phyloP scores from a whole-genome alignment of 2,797 vertebrate species.

The Parambassis ranga region DNA sequence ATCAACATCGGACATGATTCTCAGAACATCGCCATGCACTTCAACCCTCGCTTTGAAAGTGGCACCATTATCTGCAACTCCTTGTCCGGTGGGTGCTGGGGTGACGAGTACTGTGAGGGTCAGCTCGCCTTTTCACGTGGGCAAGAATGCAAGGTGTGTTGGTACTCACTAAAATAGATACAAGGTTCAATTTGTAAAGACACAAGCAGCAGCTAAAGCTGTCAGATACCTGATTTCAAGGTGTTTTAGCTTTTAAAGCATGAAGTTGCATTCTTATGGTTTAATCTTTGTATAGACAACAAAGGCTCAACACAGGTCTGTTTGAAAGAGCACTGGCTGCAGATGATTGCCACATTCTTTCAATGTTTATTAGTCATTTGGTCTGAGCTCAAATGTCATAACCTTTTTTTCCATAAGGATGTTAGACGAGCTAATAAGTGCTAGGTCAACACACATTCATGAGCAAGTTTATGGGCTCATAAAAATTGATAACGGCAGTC shows the following conservation, averaged over 20 bases:
- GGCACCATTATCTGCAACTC: constrained; percentile 71
- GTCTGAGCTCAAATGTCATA: neutral
- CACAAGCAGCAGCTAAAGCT: neutral
- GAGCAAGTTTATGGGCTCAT: constrained; percentile 6
- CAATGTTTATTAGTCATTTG: too few relatives aligned
- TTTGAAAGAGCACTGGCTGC: neutral
- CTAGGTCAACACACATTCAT: neutral
- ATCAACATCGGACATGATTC: constrained; percentile 77
- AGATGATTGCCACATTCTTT: neutral
- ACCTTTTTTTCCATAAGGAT: neutral
- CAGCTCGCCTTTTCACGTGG: constrained; percentile 71
- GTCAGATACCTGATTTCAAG: neutral
- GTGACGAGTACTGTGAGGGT: constrained; percentile 22
- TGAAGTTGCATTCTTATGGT: neutral
- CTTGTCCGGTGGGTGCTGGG: constrained; percentile 68
- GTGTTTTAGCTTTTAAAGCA: neutral
- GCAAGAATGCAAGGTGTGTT: constrained; percentile 76
- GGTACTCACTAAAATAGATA: neutral
- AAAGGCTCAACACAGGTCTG: neutral
- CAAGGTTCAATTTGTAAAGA: neutral
- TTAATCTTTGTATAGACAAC: neutral
- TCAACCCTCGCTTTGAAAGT: constrained; percentile 75
- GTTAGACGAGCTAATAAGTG: neutral
- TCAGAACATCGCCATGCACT: constrained; percentile 76
- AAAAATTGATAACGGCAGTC: neutral